These are phyloP conservation scores for Aradophagus sp. DNA, from an alignment of 1,140 invertebrate species.

Conservation along the genomic window DNA sequence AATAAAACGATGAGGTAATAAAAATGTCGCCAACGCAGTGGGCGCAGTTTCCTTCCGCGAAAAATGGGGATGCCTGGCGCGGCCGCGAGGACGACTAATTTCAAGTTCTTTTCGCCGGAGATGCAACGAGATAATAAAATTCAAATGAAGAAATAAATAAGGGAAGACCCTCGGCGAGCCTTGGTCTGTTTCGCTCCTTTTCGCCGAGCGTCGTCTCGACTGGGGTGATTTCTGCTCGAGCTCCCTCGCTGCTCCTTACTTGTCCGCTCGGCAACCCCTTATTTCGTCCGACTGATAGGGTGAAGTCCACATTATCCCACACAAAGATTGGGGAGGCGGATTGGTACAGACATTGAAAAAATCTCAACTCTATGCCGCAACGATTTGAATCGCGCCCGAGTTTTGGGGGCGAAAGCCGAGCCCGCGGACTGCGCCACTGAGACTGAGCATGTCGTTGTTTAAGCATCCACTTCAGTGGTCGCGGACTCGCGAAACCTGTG, in stretches of 20 bases:
- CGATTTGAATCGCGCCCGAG: conserved; percentile 40
- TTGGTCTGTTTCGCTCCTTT: conserved; percentile 55
- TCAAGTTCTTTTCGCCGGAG: conserved; percentile 51
- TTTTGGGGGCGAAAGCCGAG: conserved; percentile 7
- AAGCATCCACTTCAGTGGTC: neutral
- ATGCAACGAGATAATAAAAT: conserved; percentile 73
- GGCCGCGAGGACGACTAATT: conserved; percentile 38
- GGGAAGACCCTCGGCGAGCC: conserved; percentile 65
- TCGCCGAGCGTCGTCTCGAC: conserved; percentile 42
- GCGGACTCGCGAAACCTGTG: neutral
- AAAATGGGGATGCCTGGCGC: no score
- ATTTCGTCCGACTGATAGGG: conserved; percentile 62
- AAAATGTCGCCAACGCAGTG: no score
- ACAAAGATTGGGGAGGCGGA: conserved; percentile 59
- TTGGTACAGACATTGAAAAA: conserved; percentile 62
- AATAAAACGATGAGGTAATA: no score
- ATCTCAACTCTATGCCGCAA: conserved; percentile 48
- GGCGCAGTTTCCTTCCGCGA: no score
- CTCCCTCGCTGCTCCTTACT: conserved; percentile 64
- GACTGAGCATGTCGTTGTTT: conserved; percentile 1
- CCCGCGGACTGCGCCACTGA: neutral
- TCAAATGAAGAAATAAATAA: conserved; percentile 75
- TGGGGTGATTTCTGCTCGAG: conserved; percentile 61
- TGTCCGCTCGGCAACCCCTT: conserved; percentile 71
- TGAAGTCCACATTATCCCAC: conserved; percentile 60